Evolutionary conservation across 2,797 vertebrate species (phyloP).

Genomic region (Diplodus puntazzo): DNA sequence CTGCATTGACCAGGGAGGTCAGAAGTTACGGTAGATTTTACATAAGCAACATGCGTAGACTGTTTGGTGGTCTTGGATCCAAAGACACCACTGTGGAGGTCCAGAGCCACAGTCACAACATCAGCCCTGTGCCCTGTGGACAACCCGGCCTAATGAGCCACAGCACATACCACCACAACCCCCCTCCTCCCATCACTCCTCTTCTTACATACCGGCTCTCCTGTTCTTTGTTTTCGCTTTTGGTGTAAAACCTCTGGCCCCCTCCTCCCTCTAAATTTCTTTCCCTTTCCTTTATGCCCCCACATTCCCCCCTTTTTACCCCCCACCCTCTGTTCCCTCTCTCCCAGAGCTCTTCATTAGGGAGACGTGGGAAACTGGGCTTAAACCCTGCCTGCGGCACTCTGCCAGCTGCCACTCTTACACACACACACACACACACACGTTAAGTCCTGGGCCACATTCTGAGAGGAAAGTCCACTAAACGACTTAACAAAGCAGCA

Average conservation of each 20-base stretch:
- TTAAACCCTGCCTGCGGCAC: constrained; percentile 78
- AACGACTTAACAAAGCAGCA: constrained; percentile 71
- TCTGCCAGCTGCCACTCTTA: constrained; percentile 81
- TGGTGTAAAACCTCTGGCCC: constrained; percentile 70
- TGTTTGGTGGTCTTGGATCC: constrained; percentile 49
- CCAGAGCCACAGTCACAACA: constrained; percentile 71
- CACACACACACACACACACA: constrained; percentile 22
- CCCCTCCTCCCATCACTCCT: constrained; percentile 28
- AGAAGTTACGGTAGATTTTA: constrained; percentile 37
- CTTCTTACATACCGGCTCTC: constrained; percentile 56
- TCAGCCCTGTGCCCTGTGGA: constrained; percentile 62
- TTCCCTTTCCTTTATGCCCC: constrained; percentile 65
- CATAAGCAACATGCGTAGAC: constrained; percentile 6
- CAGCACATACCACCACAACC: constrained; percentile 57
- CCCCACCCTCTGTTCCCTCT: constrained; percentile 66
- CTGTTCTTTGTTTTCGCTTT: constrained; percentile 75
- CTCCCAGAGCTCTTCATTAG: constrained; percentile 86
- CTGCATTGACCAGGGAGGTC: constrained; percentile 26
- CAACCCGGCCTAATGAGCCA: constrained; percentile 78
- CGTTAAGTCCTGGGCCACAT: constrained; percentile 33
- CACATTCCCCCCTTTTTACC: constrained; percentile 43
- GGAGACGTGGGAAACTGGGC: constrained; percentile 83
- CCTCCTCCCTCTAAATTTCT: constrained; percentile 57
- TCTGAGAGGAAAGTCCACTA: constrained; percentile 73
- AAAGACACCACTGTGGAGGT: constrained; percentile 59